These are phyloP conservation scores for Mus caroli DNA, from an alignment of 2,797 vertebrate species.

Conservation along the genomic window DNA sequence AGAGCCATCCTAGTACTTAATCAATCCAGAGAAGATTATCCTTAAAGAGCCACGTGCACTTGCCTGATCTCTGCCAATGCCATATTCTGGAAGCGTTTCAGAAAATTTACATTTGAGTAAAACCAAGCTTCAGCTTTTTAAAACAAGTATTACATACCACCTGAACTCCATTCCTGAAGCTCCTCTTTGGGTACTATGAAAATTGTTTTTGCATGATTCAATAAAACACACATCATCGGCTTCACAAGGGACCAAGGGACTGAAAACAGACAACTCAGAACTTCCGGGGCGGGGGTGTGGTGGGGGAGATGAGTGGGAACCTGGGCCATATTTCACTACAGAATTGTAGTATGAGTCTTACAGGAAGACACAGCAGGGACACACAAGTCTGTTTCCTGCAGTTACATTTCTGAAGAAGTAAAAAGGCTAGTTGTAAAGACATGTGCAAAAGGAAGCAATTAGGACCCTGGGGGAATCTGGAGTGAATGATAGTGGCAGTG, in stretches of 20 bases:
- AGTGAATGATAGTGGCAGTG: neutral
- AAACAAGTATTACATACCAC: neutral
- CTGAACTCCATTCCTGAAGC: neutral
- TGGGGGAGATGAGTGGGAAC: neutral
- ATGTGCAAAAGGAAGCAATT: neutral
- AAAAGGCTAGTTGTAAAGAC: neutral
- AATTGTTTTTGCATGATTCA: neutral
- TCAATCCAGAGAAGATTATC: conserved; percentile 59
- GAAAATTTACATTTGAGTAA: conserved; percentile 39
- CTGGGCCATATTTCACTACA: neutral
- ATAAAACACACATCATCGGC: neutral
- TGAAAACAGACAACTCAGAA: neutral
- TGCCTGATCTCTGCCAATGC: neutral
- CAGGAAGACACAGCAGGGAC: neutral
- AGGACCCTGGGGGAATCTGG: neutral
- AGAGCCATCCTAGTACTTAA: conserved; percentile 61
- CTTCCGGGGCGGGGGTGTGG: too few relatives aligned
- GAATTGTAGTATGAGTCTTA: neutral
- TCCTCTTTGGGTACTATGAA: conserved; percentile 34
- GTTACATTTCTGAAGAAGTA: neutral
- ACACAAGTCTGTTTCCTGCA: neutral
- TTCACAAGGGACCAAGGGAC: neutral
- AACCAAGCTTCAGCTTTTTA: conserved; percentile 3
- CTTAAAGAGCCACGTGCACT: conserved; percentile 23
- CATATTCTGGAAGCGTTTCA: neutral